Evolutionary conservation across 2,888 invertebrate species (phyloP), one percentile per base, ranked within the genome.

Genomic region (Drosophila subsilvestris): DNA sequence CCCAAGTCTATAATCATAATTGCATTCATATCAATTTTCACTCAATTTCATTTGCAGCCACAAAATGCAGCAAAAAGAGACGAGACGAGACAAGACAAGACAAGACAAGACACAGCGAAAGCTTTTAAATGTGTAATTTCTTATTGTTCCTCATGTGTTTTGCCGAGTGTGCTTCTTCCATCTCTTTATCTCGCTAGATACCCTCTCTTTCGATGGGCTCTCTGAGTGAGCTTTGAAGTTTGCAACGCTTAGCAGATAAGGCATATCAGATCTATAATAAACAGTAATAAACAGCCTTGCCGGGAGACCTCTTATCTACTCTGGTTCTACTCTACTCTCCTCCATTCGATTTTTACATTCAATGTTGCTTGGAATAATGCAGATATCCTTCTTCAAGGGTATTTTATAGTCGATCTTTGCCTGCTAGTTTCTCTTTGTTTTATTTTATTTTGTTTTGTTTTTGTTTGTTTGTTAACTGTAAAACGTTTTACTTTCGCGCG

Each of bases 401-500:
- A 37, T 37, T 37, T 37, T 7, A 7, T n/a, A 37, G 37, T 37
- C 37, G n/a, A 0, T 37, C 37, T 37, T 25, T 6, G 2, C 7
- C 7, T 27, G 50, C 25, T 18, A 17, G 10, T n/a, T 12, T 12
- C 20, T 42, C 10, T 43, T 53, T 42, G 14, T 61, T 59, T 43
- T 60, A 20, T 57, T 75, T 56, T 57, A 50, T 29, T 53, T 25
- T 5, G 25, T 25, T 25, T 25, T 22, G 22, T 0, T 22, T 22
- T 48, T 17, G 50, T 53, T 48, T 17, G 50, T 53, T 49, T 45
- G 50, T 53, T 62, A 55, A 68, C 43, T 69, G 78, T 67, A 75
- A 76, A 81, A 63, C 75, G 59, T 68, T 86, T 81, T 66, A 86
- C 81, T 81, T 81, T 80, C 80, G 85, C 86, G 80, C 70, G 66